Base-by-base conservation (phyloP, 1,140 invertebrate species). In the Zophobas atratus region DNA sequence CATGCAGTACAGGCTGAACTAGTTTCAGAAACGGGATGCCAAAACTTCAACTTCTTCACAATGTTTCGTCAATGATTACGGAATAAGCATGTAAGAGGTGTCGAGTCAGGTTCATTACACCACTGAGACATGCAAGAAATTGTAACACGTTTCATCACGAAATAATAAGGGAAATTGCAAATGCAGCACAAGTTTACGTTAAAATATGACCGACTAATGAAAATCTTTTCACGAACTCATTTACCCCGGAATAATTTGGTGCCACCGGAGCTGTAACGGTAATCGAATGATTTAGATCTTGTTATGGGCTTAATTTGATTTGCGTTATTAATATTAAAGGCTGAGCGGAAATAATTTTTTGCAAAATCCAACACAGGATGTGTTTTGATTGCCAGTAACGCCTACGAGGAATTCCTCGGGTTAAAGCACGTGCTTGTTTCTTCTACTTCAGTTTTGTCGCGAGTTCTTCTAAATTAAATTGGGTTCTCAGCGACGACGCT, bases 61-160 rank as follows among this genome's bases (percentile, higher is more conserved):
- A 51, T 20, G 43, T 46, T 46, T 46, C 43, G 43, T 8, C 43
- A n/a, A 6, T 60, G 60, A 43, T 67, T 67, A 39, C 60, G 39
- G 39, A 73, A 73, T 55, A 55, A 73, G 36, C 71, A 56, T 73
- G 71, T 51, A 73, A 72, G 46, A 67, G 48, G 71, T 73, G 71
- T 73, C 48, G 33, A 60, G 56, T 8, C 60, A 32, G 60, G 60
- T 67, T 67, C 60, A 67, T 67, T 67, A 67, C 60, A 67, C 60
- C 60, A 43, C 39, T 39, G 56, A 73, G 71, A 73, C 71, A 34
- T 73, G 49, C 71, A 73, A 49, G 71, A 72, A 72, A 72, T 72
- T 72, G 32, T 51, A 53, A 4, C 35, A 38, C 8, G 39, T 67
- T 67, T 67, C 60, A 43, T 67, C 33, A 67, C 39, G 39, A 32